These are phyloP conservation scores for Neodiprion fabricii DNA, from an alignment of 1,140 invertebrate species.

Conservation along the genomic window DNA sequence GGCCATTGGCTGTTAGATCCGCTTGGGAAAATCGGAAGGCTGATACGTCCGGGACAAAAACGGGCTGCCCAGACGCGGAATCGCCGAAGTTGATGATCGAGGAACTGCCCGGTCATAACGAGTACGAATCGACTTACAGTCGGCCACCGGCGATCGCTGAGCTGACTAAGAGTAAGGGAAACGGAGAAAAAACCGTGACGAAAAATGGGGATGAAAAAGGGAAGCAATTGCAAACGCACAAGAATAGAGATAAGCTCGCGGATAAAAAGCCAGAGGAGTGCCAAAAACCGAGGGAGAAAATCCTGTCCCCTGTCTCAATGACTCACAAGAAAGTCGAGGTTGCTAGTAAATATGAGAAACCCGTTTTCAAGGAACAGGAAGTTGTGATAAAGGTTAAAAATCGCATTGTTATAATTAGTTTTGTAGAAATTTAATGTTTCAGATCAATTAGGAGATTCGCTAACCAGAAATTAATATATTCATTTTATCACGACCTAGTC, in stretches of 20 bases:
- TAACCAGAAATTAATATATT: too few relatives aligned
- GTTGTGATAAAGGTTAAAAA: not conserved
- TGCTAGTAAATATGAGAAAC: slow-evolving; percentile 15
- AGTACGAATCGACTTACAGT: not conserved
- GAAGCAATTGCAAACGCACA: not conserved
- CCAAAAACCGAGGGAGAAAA: not conserved
- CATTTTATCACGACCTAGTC: too few relatives aligned
- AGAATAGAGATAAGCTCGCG: not conserved
- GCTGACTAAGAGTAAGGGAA: not conserved
- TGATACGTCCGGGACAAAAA: too few relatives aligned
- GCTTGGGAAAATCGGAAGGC: not conserved
- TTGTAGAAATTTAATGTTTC: not conserved
- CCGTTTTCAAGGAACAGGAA: not conserved
- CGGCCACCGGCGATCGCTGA: not conserved
- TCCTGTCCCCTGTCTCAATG: not conserved
- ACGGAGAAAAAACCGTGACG: not conserved
- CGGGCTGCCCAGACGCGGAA: not conserved
- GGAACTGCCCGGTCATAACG: slow-evolving; percentile 31
- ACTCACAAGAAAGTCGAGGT: slow-evolving; percentile 12
- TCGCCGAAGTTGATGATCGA: slow-evolving; percentile 37
- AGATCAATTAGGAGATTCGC: not conserved
- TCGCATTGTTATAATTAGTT: not conserved
- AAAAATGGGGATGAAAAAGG: not conserved
- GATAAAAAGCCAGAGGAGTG: slow-evolving; percentile 10
- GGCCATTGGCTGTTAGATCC: not conserved